Percentiles rank a stretch among this genome's conserved stretches.
Evolutionary conservation across 2,888 invertebrate genomes (phyloP).

Genomic region (Neuroscelio doddi): DNA sequence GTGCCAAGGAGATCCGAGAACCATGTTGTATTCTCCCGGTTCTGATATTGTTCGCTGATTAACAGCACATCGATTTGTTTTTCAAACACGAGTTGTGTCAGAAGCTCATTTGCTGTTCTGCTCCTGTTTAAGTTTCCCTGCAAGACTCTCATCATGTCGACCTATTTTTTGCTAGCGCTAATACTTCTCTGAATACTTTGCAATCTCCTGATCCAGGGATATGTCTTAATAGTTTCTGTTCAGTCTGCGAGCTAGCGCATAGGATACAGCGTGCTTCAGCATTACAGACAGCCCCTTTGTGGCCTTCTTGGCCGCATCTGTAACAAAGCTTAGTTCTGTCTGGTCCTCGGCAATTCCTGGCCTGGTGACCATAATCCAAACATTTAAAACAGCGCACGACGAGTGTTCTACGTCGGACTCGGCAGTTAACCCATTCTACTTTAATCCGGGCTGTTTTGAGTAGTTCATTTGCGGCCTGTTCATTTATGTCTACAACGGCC

Average conservation of each 20-base stretch:
- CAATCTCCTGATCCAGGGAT: conserved; percentile 28
- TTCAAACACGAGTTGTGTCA: conserved; percentile 22
- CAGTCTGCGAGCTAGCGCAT: conserved; percentile 21
- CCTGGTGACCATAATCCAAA: conserved; percentile 27
- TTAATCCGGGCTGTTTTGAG: conserved; percentile 9
- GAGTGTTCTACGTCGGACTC: conserved; percentile 13
- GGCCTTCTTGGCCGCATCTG: conserved; percentile 43
- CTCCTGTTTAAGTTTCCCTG: conserved; percentile 48
- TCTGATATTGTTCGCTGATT: conserved; percentile 15
- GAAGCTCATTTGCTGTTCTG: conserved; percentile 30
- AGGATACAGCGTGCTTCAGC: conserved; percentile 34
- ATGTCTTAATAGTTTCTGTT: no score
- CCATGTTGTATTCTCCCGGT: conserved; percentile 11
- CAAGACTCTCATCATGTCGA: conserved; percentile 18
- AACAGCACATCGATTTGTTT: conserved; percentile 12
- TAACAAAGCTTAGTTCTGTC: conserved; percentile 44
- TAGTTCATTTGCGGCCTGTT: conserved; percentile 4
- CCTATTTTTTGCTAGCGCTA: conserved; percentile 18
- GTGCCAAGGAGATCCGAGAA: conserved; percentile 19
- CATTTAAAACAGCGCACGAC: conserved; percentile 36
- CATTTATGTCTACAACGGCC: conserved; percentile 7
- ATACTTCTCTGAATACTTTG: conserved; percentile 19
- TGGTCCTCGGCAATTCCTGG: conserved; percentile 22
- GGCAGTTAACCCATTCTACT: conserved; percentile 36
- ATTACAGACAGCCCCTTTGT: conserved; percentile 35